Percentiles rank a stretch among this genome's conserved stretches.
Conservation (phyloP, 2,888 invertebrate genomes). For the Harpalus rufipes region DNA sequence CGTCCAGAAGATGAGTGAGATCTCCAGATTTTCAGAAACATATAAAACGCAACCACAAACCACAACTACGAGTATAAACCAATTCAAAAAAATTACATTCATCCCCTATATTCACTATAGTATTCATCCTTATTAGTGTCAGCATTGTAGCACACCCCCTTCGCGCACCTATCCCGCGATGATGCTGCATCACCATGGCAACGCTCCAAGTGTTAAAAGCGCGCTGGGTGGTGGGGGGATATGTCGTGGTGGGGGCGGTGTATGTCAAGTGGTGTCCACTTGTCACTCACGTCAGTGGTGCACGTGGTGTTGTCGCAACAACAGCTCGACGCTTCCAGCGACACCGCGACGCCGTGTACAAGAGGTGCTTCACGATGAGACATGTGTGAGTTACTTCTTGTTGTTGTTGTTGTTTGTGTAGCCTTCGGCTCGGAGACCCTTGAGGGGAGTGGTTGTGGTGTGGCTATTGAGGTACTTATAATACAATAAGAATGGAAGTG, state of each 20-base stretch:
- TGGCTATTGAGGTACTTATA: too few relatives aligned
- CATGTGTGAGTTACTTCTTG: slow-evolving; percentile 56
- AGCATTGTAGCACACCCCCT: neutral
- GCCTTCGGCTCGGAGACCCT: too few relatives aligned
- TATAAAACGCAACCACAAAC: too few relatives aligned
- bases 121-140: neutral
- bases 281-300: slow-evolving; percentile 65
- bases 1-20: too few relatives aligned
- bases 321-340: neutral
- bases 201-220: slow-evolving; percentile 59
- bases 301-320: slow-evolving; percentile 60
- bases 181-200: slow-evolving; percentile 62
- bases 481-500: too few relatives aligned
- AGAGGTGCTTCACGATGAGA: slow-evolving; percentile 47
- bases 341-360: neutral
- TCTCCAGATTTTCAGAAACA: too few relatives aligned
- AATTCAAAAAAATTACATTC: too few relatives aligned
- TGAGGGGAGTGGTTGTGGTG: too few relatives aligned
- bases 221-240: slow-evolving; percentile 7
- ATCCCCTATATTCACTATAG: too few relatives aligned
- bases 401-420: slow-evolving; percentile 26
- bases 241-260: slow-evolving; percentile 55
- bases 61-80: too few relatives aligned
- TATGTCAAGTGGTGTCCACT: slow-evolving; percentile 67
- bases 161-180: slow-evolving; percentile 43